These are phyloP conservation scores for Chrysogorgia sp. DNA, from an alignment of 92 coral and sea anemone species.

Conservation along the genomic window DNA sequence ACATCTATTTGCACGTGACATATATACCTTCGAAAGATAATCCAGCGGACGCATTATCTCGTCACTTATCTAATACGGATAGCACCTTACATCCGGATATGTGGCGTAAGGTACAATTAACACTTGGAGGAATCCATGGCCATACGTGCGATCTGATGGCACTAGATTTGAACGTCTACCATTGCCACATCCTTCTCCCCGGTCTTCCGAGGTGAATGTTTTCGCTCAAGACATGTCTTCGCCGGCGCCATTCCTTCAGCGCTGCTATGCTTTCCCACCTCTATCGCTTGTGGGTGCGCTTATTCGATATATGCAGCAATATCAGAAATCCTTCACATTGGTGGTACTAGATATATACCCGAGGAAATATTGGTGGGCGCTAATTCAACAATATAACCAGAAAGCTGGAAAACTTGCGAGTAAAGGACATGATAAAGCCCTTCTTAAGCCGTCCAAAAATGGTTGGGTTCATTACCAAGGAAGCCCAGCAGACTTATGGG, in stretches of 20 bases:
- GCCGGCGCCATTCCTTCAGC: background rate
- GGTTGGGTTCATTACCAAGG: too few species aligned
- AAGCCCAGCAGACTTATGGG: too few species aligned
- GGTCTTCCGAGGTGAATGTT: background rate
- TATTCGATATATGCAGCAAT: background rate
- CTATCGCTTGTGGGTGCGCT: background rate
- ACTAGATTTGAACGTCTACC: background rate
- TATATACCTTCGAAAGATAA: background rate
- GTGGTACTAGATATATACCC: too few species aligned
- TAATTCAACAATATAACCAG: too few species aligned
- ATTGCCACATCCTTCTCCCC: background rate
- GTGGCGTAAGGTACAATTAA: slow-evolving; percentile 11
- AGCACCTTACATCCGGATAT: background rate
- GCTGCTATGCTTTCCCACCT: background rate
- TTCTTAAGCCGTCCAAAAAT: too few species aligned
- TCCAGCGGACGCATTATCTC: slow-evolving; percentile 23
- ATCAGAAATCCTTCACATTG: too few species aligned
- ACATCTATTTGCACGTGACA: slow-evolving; percentile 5
- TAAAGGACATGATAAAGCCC: too few species aligned
- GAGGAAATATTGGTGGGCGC: too few species aligned
- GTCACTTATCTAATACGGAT: slow-evolving; percentile 25
- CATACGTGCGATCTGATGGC: slow-evolving; percentile 11
- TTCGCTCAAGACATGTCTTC: background rate
- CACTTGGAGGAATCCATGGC: background rate
- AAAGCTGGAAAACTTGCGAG: too few species aligned